Base-by-base conservation (phyloP, 2,797 vertebrate genomes). In the Cyclopterus lumpus region DNA sequence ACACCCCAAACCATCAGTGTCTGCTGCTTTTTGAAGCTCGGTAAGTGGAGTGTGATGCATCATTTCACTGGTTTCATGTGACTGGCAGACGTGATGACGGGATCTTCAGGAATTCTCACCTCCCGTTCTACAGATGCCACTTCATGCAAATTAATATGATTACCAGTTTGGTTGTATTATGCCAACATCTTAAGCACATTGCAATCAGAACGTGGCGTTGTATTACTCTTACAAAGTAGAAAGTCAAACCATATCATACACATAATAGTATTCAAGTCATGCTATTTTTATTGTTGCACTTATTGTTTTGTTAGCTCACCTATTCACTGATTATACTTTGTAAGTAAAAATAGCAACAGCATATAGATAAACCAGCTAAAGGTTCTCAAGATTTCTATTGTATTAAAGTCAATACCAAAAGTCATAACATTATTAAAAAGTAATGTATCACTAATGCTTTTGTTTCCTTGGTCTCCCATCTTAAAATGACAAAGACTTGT, bases 401-500 rank as follows among this genome's bases (percentile, higher is more conserved):
- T 24, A 44, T 18, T 14, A 15, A 26, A 18, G 12, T 48, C 18
- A 60, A 26, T n/a, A 15, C 3, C 5, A 38, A 30, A 59, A 40
- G 60, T 20, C 3, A 6, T 4, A 20, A 12, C 20, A 16, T 42
- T 16, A 40, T 57, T 6, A 6, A 61, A 57, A 68, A 16, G 9
- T 1, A 32, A 38, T 49, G 28, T 8, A 55, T n/a, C 8, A 20
- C 24, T 42, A 64, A 71, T 26, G 58, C 49, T 7, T 36, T 79
- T 82, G 64, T 83, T 63, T 77, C 61, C 53, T 53, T 38, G 15
- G 32, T 55, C 32, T 73, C 80, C 68, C 61, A 75, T 83, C 34
- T 72, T 67, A 75, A 75, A 85, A 73, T 77, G 53, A 87, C 85
- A 80, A 63, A 63, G 53, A 70, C 44, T 44, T 40, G 73, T 83